Percentiles rank a stretch among this genome's conserved stretches.
Conservation (phyloP, 2,113 vertebrate species). For the Helogale parvula region DNA sequence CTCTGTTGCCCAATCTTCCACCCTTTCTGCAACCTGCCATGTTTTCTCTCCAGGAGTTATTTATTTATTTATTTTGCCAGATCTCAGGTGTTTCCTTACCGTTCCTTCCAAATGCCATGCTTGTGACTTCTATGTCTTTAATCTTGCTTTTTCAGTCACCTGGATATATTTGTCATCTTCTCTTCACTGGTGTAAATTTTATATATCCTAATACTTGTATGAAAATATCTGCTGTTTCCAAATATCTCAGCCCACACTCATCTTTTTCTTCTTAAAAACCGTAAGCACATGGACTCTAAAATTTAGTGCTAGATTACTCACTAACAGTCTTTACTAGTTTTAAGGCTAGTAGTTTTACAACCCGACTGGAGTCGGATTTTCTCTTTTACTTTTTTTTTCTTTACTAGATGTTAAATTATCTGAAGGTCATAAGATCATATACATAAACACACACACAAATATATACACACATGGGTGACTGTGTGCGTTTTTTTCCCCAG, state of each 20-base stretch:
- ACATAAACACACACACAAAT: neutral
- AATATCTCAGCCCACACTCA: neutral
- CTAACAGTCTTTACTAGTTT: neutral
- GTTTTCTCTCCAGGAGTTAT: neutral
- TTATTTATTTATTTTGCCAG: neutral
- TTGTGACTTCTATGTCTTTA: neutral
- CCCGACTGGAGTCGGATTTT: neutral
- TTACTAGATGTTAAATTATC: neutral
- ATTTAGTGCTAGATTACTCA: neutral
- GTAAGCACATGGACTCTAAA: neutral
- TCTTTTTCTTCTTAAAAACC: neutral
- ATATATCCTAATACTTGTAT: neutral
- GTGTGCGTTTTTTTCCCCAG: neutral
- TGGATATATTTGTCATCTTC: neutral
- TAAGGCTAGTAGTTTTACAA: neutral
- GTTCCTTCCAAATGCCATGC: neutral
- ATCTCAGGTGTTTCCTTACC: neutral
- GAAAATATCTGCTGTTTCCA: neutral
- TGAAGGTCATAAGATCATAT: neutral
- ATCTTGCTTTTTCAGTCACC: neutral
- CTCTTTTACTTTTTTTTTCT: neutral
- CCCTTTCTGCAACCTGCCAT: neutral
- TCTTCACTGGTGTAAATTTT: neutral
- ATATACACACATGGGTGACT: neutral
- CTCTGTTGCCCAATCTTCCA: neutral